Conservation (phyloP, 2,113 vertebrate species). For the Periophthalmus modestus region DNA sequence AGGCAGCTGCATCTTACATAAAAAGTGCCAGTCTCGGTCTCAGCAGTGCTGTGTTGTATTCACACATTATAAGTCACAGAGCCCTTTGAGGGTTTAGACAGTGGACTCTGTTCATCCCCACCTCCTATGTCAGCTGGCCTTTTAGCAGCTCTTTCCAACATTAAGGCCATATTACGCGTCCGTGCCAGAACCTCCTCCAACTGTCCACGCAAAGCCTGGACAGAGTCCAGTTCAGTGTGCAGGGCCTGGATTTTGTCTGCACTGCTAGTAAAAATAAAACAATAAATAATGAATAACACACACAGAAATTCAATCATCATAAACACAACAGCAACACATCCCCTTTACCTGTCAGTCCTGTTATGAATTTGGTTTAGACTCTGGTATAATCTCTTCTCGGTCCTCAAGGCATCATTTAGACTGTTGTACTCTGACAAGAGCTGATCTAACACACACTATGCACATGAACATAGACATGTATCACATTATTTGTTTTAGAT, state of each 20-base stretch:
- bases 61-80: slow-evolving; percentile 65
- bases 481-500: background rate
- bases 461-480: background rate
- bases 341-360: slow-evolving; percentile 82
- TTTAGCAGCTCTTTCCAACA: slow-evolving; percentile 81
- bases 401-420: slow-evolving; percentile 87
- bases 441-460: slow-evolving; percentile 83
- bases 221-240: slow-evolving; percentile 86
- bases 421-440: slow-evolving; percentile 84
- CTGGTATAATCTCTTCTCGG: slow-evolving; percentile 89
- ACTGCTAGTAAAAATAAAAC: slow-evolving; percentile 60
- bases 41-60: slow-evolving; percentile 35
- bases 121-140: slow-evolving; percentile 87
- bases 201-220: slow-evolving; percentile 85
- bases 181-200: slow-evolving; percentile 89
- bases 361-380: slow-evolving; percentile 82
- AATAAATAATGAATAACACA: background rate
- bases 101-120: slow-evolving; percentile 88
- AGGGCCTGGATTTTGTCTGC: slow-evolving; percentile 80
- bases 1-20: slow-evolving; percentile 46
- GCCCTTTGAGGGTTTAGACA: slow-evolving; percentile 79
- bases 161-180: slow-evolving; percentile 83
- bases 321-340: background rate
- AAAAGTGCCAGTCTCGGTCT: slow-evolving; percentile 31
- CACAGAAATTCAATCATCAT: background rate